Evolutionary conservation across 2,797 vertebrate species (phyloP).

Genomic region (Pangasius krempfi): DNA sequence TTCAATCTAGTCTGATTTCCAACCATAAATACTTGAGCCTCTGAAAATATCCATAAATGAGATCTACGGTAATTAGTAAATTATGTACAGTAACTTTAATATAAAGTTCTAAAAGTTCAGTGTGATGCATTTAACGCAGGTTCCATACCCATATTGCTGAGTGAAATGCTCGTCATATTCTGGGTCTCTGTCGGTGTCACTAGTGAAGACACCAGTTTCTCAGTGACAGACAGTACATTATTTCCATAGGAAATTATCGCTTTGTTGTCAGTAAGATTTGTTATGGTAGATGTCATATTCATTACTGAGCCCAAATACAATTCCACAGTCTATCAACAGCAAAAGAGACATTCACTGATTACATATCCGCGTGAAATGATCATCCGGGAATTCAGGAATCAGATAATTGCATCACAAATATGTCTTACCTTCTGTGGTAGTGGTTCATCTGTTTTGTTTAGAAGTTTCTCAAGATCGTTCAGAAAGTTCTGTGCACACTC

Average conservation of each 20-base stretch:
- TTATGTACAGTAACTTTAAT: not conserved
- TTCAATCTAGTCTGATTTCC: not conserved
- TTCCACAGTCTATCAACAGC: not conserved
- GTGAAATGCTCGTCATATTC: not conserved
- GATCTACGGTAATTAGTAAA: not conserved
- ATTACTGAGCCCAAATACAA: slow-evolving; percentile 31
- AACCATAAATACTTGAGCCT: not conserved
- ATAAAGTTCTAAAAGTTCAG: no score
- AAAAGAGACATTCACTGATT: not conserved
- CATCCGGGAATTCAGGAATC: not conserved
- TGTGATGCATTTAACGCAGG: no score
- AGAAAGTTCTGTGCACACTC: fast-evolving
- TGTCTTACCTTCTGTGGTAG: not conserved
- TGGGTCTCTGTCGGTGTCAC: not conserved
- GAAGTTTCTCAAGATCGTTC: fast-evolving
- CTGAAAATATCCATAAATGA: slow-evolving; percentile 5
- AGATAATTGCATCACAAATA: not conserved
- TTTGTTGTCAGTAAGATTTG: not conserved
- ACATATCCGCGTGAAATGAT: not conserved
- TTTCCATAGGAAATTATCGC: not conserved
- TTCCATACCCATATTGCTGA: not conserved
- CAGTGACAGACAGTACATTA: not conserved
- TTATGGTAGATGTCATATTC: not conserved
- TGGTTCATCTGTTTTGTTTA: not conserved
- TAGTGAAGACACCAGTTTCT: slow-evolving; percentile 2